Evolutionary conservation across 1,140 invertebrate genomes (phyloP).

Genomic region (Thaumatotibia leucotreta): DNA sequence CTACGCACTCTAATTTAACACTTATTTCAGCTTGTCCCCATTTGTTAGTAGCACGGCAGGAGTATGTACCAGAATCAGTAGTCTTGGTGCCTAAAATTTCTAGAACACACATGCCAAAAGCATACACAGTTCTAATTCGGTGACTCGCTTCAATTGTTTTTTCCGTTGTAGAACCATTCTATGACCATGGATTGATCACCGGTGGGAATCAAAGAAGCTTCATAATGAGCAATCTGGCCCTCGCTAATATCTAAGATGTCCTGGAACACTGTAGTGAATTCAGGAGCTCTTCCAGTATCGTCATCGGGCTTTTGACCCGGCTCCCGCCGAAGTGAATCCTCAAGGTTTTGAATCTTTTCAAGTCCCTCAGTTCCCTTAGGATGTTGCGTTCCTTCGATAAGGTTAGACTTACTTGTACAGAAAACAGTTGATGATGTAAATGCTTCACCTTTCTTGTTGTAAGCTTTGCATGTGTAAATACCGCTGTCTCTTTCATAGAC

Average conservation of each 20-base stretch:
- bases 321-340: constrained; percentile 88
- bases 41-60: constrained; percentile 91
- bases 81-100: constrained; percentile 94
- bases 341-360: constrained; percentile 92
- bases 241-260: constrained; percentile 89
- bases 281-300: constrained; percentile 88
- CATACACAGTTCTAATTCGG: constrained; percentile 92
- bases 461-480: constrained; percentile 94
- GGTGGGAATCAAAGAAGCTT: constrained; percentile 93
- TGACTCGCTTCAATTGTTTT: constrained; percentile 92
- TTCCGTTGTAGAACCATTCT: constrained; percentile 98
- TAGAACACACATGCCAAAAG: constrained; percentile 96
- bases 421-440: constrained; percentile 94
- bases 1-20: constrained; percentile 89
- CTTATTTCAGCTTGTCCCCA: constrained; percentile 92
- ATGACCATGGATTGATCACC: constrained; percentile 97
- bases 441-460: constrained; percentile 91
- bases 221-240: constrained; percentile 95
- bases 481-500: constrained; percentile 96
- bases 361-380: constrained; percentile 94
- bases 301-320: constrained; percentile 82
- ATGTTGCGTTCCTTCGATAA: constrained; percentile 94
- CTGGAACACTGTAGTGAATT: constrained; percentile 92
- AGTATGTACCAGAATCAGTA: constrained; percentile 91
- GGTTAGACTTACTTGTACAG: constrained; percentile 87